Base-by-base conservation (phyloP, 2,797 vertebrate species). In the Taenioides sp. region DNA sequence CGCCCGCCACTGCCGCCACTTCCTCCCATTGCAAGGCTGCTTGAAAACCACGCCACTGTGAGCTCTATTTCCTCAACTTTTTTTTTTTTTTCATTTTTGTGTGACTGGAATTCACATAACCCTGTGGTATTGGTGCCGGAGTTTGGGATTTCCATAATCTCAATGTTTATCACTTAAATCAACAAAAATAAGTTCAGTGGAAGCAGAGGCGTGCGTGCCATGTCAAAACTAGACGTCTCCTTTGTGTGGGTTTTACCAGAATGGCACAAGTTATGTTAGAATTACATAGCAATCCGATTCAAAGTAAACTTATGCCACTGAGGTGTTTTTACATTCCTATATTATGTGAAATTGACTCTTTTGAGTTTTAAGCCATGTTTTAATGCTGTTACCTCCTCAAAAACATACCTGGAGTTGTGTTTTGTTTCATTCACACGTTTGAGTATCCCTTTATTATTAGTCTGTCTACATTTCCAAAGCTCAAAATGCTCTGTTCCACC, bases 1-100 rank as follows among this genome's bases (percentile, higher is more conserved):
- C 87, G 88, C 90, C 89, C 89, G 25, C 91, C 87, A 93, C 92
- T 91, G 91, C 91, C 83, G 85, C 93, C 92, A 92, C 93, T 94
- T 95, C 93, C 93, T 93, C 78, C 67, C 91, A 90, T 89, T 91
- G 92, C 93, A 81, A 91, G 91, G 86, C 89, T 89, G 91, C 90
- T 84, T 89, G 69, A 77, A 91, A 88, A 91, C 91, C 89, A 87
- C 89, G 86, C 87, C 88, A 91, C 84, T 82, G 84, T 82, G 87
- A 75, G 81, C 85, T 92, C 89, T 75, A 70, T 91, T 89, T 86
- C 81, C 84, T 77, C 80, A 83, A 82, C 75, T 82, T 81, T 83
- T 83, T 63, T 63, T 63, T 64, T 62, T 37, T 34, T 83, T 82
- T 75, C 34, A 37, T 63, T 63, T 65, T 47, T 47, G 59, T 16